phyloP scores from a whole-genome alignment of 2,113 vertebrate genomes.

The Leptocoma aspasia region DNA sequence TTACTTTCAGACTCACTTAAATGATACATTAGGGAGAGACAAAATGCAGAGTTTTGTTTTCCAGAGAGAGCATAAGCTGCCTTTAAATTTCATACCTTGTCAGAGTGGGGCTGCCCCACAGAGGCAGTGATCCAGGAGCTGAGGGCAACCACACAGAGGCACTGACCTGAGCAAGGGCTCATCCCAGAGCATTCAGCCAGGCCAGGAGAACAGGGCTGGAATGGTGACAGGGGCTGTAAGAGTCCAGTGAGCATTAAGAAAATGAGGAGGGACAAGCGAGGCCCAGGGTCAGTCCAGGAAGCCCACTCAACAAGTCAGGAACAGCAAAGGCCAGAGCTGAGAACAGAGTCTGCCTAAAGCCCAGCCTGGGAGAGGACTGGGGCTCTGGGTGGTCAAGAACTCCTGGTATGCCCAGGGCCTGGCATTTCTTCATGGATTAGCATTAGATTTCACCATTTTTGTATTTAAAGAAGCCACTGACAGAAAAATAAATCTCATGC shows the following conservation, averaged over 20 bases:
- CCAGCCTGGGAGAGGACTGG: not conserved
- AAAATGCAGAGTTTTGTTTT: not conserved
- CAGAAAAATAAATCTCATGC: not conserved
- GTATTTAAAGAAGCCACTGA: not conserved
- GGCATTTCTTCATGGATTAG: not conserved
- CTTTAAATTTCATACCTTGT: not conserved
- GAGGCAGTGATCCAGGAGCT: not conserved
- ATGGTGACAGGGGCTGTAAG: too few species aligned
- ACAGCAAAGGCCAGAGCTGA: not conserved
- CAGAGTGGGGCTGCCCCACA: not conserved
- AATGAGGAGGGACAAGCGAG: not conserved
- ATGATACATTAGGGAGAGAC: not conserved
- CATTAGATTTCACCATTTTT: not conserved
- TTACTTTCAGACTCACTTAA: not conserved
- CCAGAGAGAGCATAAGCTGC: not conserved
- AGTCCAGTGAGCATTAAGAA: not conserved
- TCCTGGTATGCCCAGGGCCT: not conserved
- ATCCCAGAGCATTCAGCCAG: not conserved
- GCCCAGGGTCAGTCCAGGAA: not conserved
- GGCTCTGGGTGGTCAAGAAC: not conserved
- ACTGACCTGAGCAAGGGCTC: not conserved
- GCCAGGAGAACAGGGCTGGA: not conserved
- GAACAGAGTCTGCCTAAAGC: not conserved
- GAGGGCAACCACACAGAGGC: fast-evolving
- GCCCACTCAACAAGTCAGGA: not conserved